Percentiles rank a stretch among this genome's conserved stretches.
phyloP scores from a whole-genome alignment of 2,113 vertebrate genomes.

The Nycticebus coucang region DNA sequence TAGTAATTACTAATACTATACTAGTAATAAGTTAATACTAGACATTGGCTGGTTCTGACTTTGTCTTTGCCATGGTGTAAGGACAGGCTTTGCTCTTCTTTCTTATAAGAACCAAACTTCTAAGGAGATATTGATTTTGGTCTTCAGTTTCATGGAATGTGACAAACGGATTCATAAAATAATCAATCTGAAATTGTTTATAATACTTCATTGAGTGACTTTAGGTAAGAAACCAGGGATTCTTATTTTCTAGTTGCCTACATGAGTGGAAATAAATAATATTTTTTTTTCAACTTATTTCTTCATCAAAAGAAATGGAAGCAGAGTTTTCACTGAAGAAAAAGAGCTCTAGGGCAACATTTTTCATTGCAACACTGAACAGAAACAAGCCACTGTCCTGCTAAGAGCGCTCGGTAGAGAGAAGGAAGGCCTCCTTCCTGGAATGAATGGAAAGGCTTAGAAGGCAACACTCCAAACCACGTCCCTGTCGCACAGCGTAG shows the following conservation, averaged over 20 bases:
- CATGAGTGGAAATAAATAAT: not conserved
- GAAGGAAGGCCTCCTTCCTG: not conserved
- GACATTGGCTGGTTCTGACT: not conserved
- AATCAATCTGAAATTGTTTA: slow-evolving; percentile 12
- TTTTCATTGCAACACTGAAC: not conserved
- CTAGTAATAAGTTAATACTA: not conserved
- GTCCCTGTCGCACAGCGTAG: not conserved
- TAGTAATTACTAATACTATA: too few species aligned
- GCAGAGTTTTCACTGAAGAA: not conserved
- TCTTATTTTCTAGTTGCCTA: not conserved
- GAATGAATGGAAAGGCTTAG: not conserved
- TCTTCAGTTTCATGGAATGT: slow-evolving; percentile 4
- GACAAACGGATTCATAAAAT: slow-evolving; percentile 6
- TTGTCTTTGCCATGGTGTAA: not conserved
- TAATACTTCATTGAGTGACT: not conserved
- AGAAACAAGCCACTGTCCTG: not conserved
- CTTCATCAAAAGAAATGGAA: not conserved
- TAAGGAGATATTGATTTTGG: slow-evolving; percentile 17
- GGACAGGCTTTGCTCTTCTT: not conserved
- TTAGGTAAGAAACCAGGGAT: not conserved
- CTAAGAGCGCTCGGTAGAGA: not conserved
- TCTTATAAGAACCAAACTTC: not conserved
- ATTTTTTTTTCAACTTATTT: not conserved
- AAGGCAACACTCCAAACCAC: not conserved
- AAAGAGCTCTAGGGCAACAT: not conserved